phyloP scores from a whole-genome alignment of 2,797 vertebrate genomes.

The Diplodus puntazzo region DNA sequence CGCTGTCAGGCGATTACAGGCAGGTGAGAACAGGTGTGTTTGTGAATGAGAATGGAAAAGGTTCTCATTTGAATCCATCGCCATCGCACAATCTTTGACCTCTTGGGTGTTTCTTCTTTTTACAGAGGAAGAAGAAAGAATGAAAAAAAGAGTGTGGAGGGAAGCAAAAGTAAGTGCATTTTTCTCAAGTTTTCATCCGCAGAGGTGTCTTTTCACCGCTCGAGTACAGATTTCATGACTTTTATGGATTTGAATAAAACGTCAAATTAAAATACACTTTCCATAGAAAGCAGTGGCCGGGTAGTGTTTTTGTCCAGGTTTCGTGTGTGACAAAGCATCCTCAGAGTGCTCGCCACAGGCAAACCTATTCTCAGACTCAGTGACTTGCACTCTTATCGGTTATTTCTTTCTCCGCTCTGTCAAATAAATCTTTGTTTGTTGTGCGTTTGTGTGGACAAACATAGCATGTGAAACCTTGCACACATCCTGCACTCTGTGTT shows the following conservation, averaged over 20 bases:
- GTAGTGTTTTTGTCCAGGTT: constrained; percentile 5
- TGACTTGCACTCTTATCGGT: constrained; percentile 5
- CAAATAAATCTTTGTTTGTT: neutral
- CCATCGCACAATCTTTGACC: neutral
- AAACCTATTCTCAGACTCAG: constrained; percentile 7
- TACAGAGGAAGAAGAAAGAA: constrained; percentile 4
- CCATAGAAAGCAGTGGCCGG: no score
- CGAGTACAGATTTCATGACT: neutral
- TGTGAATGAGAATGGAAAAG: neutral
- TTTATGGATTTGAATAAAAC: neutral
- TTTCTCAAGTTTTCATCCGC: neutral
- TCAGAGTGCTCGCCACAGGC: constrained; percentile 16
- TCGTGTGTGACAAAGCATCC: constrained; percentile 19
- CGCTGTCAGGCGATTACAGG: neutral
- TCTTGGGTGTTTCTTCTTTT: constrained; percentile 2
- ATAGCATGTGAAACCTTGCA: constrained; percentile 1
- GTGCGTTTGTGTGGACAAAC: constrained; percentile 12
- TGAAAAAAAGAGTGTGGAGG: neutral
- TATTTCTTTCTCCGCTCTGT: neutral
- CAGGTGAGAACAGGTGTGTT: constrained; percentile 50
- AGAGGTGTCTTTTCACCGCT: neutral
- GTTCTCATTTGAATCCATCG: neutral
- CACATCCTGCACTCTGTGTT: constrained; percentile 17
- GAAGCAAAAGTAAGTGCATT: constrained; percentile 12
- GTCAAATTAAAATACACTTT: neutral